A percentile compares a stretch with the other conserved stretches of the same genome.
Conservation (phyloP, 2,797 vertebrate species). For the Saxicola maurus region DNA sequence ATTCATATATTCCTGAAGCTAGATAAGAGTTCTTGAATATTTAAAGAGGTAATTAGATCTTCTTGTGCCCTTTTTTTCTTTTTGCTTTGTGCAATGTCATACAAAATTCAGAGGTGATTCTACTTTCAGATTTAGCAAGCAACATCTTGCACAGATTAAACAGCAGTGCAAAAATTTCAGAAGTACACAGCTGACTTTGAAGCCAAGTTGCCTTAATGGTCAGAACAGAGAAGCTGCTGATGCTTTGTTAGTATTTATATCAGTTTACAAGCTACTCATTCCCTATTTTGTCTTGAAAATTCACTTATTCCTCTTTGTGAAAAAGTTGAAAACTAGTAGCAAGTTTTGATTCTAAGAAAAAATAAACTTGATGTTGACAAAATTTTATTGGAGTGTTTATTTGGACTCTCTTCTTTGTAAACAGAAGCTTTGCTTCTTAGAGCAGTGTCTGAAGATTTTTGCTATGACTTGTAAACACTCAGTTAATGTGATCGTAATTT, state of each 20-base stretch:
- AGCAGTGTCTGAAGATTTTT: neutral
- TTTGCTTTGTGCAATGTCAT: neutral
- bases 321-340: neutral
- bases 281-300: neutral
- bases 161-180: neutral
- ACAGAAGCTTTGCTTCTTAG: neutral
- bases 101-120: neutral
- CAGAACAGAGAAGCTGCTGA: neutral
- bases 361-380: neutral
- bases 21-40: neutral
- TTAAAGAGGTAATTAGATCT: neutral
- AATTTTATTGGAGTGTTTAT: neutral
- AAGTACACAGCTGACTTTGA: neutral
- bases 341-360: neutral
- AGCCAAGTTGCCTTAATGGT: neutral
- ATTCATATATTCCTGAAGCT: neutral
- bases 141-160: neutral
- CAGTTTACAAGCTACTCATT: neutral
- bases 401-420: neutral
- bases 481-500: neutral
- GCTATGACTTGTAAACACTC: neutral
- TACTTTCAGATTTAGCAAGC: neutral
- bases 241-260: neutral
- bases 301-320: neutral
- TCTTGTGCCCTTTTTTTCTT: accelerated